Base-by-base conservation (phyloP, 2,888 invertebrate genomes). In the Crocallis elinguaria region DNA sequence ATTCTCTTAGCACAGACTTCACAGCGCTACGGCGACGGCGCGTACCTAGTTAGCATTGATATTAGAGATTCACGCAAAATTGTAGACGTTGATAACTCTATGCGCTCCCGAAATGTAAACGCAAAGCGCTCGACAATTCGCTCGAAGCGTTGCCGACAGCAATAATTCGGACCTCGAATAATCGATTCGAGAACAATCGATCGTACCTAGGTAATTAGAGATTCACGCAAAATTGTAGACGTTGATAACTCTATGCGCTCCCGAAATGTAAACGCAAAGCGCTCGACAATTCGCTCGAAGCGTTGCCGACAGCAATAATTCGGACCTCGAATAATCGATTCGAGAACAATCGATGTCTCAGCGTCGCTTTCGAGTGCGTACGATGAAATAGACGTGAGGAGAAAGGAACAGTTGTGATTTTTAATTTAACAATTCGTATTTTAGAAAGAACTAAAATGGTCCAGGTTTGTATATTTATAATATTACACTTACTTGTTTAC, bases 141-240 rank as follows among this genome's bases (percentile, higher is more conserved):
- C 37, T 4, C 12, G 21, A 17, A 16, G 17, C 35, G 14, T 27
- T 30, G 8, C n/a, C 48, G 37, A 43, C 50, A 29, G 49, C 38
- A 52, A 67, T 64, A 69, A 66, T 67, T 67, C 63, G 56, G 62
- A 55, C 67, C 58, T 54, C 41, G 54, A 63, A 66, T 54, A 49
- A 57, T 71, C 68, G 71, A 66, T 66, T 71, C 25, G 23, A 57
- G 67, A 66, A 71, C 71, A 69, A 71, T 66, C 35, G 42, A 48
- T 37, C n/a, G n/a, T n/a, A n/a, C n/a, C n/a, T n/a, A n/a, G n/a
- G n/a, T n/a, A n/a, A n/a, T n/a, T n/a, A n/a, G n/a, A n/a, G n/a
- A n/a, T n/a, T n/a, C n/a, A n/a, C n/a, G n/a, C n/a, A n/a, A n/a
- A n/a, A n/a, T n/a, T n/a, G n/a, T n/a, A n/a, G n/a, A n/a, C n/a